Percentiles rank a stretch among this genome's conserved stretches.
These are phyloP conservation scores for Lordiphosa stackelbergi DNA, from an alignment of 1,140 invertebrate genomes.

Conservation along the genomic window DNA sequence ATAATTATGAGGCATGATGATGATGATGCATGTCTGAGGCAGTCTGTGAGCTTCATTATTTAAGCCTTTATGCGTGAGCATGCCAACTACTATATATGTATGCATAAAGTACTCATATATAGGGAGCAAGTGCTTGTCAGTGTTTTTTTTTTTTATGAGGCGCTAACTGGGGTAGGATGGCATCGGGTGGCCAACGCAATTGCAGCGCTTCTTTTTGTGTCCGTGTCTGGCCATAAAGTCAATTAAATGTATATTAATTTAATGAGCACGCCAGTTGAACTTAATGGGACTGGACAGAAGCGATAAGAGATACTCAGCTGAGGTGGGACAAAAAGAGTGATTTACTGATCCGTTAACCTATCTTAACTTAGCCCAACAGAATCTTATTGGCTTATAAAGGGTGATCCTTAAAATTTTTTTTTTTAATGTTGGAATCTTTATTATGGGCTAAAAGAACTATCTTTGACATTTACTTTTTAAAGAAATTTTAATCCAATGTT, in stretches of 20 bases:
- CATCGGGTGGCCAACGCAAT: conserved; percentile 24
- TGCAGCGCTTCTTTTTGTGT: conserved; percentile 15
- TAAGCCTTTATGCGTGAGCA: conserved; percentile 69
- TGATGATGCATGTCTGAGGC: conserved; percentile 12
- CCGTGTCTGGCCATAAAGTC: conserved; percentile 59
- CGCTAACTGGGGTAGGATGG: conserved; percentile 61
- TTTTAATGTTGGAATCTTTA: too few species aligned
- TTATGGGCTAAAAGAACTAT: too few species aligned
- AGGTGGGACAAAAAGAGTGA: conserved; percentile 14
- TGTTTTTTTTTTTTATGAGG: conserved; percentile 55
- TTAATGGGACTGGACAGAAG: conserved; percentile 36
- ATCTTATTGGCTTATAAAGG: too few species aligned
- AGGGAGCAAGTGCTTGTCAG: conserved; percentile 21
- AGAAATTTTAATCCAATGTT: too few species aligned
- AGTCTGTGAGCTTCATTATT: conserved; percentile 55
- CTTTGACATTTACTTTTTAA: too few species aligned
- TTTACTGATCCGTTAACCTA: too few species aligned
- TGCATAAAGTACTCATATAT: conserved; percentile 11
- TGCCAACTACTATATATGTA: conserved; percentile 19
- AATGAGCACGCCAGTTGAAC: conserved; percentile 49
- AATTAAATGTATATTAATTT: conserved; percentile 72
- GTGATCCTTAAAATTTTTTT: too few species aligned
- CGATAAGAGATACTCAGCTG: conserved; percentile 10
- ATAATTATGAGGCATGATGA: conserved; percentile 59
- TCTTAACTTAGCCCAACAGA: too few species aligned